Evolutionary conservation across 2,113 vertebrate species (phyloP).

Genomic region (Macrotis lagotis): DNA sequence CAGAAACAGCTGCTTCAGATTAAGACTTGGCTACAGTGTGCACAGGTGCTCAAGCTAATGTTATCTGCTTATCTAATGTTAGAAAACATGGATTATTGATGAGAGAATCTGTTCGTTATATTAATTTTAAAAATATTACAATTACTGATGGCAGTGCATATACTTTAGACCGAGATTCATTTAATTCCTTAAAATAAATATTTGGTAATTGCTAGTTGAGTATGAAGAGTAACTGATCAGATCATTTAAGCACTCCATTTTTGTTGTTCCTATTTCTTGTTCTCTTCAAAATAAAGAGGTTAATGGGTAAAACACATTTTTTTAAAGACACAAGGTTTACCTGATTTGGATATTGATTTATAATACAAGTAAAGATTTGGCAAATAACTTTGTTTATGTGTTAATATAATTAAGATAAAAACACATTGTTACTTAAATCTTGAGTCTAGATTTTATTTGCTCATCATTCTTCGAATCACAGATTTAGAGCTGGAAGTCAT

Average conservation of each 20-base stretch:
- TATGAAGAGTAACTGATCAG: not conserved
- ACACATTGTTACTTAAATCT: not conserved
- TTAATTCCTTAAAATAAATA: not conserved
- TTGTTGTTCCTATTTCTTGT: not conserved
- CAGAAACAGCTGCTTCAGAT: slow-evolving; percentile 22
- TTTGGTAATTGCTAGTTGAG: not conserved
- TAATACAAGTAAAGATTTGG: not conserved
- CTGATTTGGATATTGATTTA: not conserved
- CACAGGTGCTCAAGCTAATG: slow-evolving; percentile 6
- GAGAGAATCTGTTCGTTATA: not conserved
- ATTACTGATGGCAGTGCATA: not conserved
- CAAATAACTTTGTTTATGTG: not conserved
- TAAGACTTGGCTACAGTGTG: not conserved
- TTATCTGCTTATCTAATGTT: not conserved
- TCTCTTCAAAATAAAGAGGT: not conserved
- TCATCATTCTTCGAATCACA: not conserved
- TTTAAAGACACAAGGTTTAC: not conserved
- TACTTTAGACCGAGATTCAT: not conserved
- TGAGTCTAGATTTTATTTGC: not conserved
- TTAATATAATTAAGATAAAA: not conserved
- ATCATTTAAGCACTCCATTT: not conserved
- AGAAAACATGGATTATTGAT: not conserved
- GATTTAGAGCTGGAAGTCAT: not conserved
- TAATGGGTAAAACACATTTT: not conserved
- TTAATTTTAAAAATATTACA: not conserved